Conservation (phyloP, 2,113 vertebrate genomes). For the Clarias gariepinus region DNA sequence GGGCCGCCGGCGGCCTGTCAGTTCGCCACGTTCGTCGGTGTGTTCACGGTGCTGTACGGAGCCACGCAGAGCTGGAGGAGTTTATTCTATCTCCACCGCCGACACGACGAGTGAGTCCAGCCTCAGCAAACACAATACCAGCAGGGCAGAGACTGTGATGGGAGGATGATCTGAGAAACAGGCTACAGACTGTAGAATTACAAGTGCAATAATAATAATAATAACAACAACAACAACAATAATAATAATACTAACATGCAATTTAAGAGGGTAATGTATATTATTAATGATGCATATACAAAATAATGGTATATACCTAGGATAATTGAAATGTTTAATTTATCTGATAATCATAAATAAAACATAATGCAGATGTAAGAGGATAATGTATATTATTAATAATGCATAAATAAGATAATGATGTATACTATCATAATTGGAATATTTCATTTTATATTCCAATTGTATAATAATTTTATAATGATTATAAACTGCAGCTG, state of each 20-base stretch:
- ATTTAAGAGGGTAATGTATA: background rate
- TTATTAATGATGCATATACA: background rate
- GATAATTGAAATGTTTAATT: background rate
- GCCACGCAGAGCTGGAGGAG: slow-evolving; percentile 78
- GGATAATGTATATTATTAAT: no score
- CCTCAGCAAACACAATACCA: background rate
- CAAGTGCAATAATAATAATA: background rate
- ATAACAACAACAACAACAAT: no score
- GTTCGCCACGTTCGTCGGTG: slow-evolving; percentile 76
- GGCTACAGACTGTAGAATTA: background rate
- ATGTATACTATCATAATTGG: no score
- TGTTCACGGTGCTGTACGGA: slow-evolving; percentile 76
- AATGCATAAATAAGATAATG: no score
- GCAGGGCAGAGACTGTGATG: background rate
- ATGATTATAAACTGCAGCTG: no score
- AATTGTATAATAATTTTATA: no score
- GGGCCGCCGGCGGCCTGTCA: slow-evolving; percentile 75
- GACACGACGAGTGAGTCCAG: slow-evolving; percentile 76
- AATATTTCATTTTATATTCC: no score
- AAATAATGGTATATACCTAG: background rate
- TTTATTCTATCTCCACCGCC: slow-evolving; percentile 75
- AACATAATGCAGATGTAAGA: no score
- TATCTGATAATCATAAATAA: background rate
- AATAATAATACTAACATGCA: background rate
- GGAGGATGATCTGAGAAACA: background rate